A percentile compares a stretch with the other conserved stretches of the same genome.
phyloP scores from a whole-genome alignment of 2,888 invertebrate species.

The Synanthedon myopaeformis region DNA sequence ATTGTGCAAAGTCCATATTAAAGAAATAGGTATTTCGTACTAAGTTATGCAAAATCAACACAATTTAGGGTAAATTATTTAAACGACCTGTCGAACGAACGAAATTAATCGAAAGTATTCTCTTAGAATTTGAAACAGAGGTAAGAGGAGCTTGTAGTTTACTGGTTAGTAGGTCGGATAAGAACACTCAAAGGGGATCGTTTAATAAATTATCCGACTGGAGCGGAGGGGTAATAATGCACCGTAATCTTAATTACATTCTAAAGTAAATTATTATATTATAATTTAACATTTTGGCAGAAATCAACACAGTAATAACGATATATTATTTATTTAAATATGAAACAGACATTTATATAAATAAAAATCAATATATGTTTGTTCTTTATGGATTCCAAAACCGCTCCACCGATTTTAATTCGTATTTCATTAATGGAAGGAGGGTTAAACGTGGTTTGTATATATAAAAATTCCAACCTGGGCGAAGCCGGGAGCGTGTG shows the following conservation, averaged over 20 bases:
- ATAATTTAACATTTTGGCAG: too few relatives aligned
- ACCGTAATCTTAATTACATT: not conserved
- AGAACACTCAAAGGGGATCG: slow-evolving; percentile 4
- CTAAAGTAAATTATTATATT: not conserved
- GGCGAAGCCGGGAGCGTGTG: too few relatives aligned
- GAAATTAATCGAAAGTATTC: slow-evolving; percentile 55
- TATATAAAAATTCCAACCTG: too few relatives aligned
- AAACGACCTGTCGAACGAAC: slow-evolving; percentile 47
- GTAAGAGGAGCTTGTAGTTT: slow-evolving; percentile 23
- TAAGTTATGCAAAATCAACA: slow-evolving; percentile 21
- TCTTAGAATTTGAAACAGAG: slow-evolving; percentile 38
- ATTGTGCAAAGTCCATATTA: slow-evolving; percentile 19
- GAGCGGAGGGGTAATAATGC: slow-evolving; percentile 3
- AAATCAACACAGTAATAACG: too few relatives aligned
- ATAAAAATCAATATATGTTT: too few relatives aligned
- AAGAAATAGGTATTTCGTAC: slow-evolving; percentile 13
- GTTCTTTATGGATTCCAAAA: too few relatives aligned
- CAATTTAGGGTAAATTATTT: slow-evolving; percentile 42
- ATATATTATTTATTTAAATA: too few relatives aligned
- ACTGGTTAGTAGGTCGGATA: slow-evolving; percentile 15
- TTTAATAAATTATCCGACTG: slow-evolving; percentile 8
- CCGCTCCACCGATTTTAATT: too few relatives aligned
- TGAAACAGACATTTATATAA: too few relatives aligned
- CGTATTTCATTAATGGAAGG: too few relatives aligned
- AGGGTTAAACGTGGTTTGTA: too few relatives aligned